Evolutionary conservation across 2,888 invertebrate species (phyloP).

Genomic region (Oxyteleia sp.): DNA sequence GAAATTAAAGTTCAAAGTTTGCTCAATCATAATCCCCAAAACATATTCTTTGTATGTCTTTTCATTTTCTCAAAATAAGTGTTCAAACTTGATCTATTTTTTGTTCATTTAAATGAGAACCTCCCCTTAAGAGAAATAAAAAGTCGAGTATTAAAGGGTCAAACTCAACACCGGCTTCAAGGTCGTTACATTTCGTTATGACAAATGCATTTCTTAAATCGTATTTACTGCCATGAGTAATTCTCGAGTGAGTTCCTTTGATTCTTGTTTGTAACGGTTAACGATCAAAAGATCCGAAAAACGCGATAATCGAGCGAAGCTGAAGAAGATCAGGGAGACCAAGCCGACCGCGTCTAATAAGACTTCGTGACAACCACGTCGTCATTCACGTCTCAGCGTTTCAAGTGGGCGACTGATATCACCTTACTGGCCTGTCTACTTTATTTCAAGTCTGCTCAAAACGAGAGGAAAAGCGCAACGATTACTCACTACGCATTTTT

Average conservation of each 20-base stretch:
- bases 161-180: not conserved
- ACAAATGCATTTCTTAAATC: conserved; percentile 15
- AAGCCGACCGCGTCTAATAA: conserved; percentile 53
- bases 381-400: conserved; percentile 42
- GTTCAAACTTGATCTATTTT: too few species aligned
- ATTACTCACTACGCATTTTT: not conserved
- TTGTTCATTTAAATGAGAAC: too few species aligned
- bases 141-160: too few species aligned
- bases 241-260: conserved; percentile 12
- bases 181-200: not conserved
- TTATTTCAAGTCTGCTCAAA: conserved; percentile 1
- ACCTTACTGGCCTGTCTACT: conserved; percentile 8
- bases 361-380: conserved; percentile 34
- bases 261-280: conserved; percentile 19
- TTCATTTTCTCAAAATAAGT: too few species aligned
- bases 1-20: too few species aligned
- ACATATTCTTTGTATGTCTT: too few species aligned
- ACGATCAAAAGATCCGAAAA: conserved; percentile 48
- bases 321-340: conserved; percentile 33
- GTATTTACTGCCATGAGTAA: conserved; percentile 12
- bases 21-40: too few species aligned
- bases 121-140: too few species aligned
- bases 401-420: conserved; percentile 31
- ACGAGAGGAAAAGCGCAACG: not conserved
- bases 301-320: conserved; percentile 55